Conservation (phyloP, 2,888 invertebrate species). For the Cephonodes hylas region DNA sequence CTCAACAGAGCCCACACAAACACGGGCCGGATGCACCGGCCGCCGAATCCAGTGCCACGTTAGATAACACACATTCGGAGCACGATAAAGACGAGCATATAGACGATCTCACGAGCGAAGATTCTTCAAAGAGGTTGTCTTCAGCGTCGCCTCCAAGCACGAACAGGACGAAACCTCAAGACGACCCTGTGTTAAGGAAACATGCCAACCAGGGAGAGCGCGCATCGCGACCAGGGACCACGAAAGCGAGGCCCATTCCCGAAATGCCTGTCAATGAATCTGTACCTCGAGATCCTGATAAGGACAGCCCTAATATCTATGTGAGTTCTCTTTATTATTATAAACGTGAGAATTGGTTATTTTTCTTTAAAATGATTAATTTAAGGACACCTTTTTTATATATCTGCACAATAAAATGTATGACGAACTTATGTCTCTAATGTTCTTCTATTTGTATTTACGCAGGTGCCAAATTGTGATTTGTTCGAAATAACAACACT, state of each 20-base stretch:
- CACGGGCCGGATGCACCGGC: conserved; percentile 39
- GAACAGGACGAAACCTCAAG: conserved; percentile 34
- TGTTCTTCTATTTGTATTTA: no score
- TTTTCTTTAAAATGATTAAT: no score
- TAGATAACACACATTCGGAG: conserved; percentile 46
- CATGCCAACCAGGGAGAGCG: conserved; percentile 35
- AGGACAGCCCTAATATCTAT: conserved; percentile 61
- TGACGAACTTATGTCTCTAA: no score
- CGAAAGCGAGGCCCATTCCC: conserved; percentile 64
- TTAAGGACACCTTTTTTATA: no score
- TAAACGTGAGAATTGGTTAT: no score
- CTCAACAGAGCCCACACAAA: conserved; percentile 54
- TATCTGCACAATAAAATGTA: no score
- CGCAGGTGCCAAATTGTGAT: conserved; percentile 85
- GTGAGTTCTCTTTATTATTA: conserved; percentile 41
- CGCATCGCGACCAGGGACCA: conserved; percentile 44
- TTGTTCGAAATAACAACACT: conserved; percentile 84
- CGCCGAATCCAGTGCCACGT: conserved; percentile 43
- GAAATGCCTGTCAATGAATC: conserved; percentile 36
- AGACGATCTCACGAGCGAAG: conserved; percentile 28
- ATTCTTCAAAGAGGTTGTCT: conserved; percentile 32
- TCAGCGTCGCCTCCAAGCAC: conserved; percentile 35
- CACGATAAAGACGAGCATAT: conserved; percentile 40
- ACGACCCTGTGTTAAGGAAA: conserved; percentile 44
- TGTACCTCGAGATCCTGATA: conserved; percentile 65